Base-by-base conservation (phyloP, 2,113 vertebrate species). In the Hydrolagus affinis region DNA sequence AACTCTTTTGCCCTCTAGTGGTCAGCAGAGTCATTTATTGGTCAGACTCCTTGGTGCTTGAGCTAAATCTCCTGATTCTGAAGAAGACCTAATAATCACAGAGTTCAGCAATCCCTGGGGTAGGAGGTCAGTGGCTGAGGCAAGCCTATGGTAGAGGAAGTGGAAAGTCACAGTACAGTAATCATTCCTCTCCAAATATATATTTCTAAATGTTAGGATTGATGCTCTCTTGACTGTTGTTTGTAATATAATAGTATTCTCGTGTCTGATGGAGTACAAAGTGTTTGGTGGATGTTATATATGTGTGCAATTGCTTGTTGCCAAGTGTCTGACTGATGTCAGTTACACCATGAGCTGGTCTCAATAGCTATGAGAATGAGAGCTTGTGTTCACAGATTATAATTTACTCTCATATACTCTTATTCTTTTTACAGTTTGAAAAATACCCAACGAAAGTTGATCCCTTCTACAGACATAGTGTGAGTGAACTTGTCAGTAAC, bases 391-490 rank as follows among this genome's bases (percentile, higher is more conserved):
- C 19, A 66, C 62, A 66, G 78, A 83, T 62, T 62, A 66, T 94
- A 93, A 94, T 91, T 91, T 95, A 91, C 88, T 6, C 91, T 87
- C 90, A 17, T 85, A 89, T 94, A 91, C 92, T 96, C 93, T 96
- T 90, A 91, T 97, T 96, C 95, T 92, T 96, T n/a, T 95, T 95
- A 89, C 97, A 98, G 97, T 98, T 99, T 97, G 97, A 99, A 88
- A 99, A 99, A 96, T 99, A 95, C 91, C 97, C 97, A 91, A 96
- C 97, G 91, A 98, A 98, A 95, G 96, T 99, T 88, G 97, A 99
- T 92, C 97, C 97, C 89, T 99, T 99, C 96, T 99, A 98, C 96
- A 95, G 97, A 94, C 97, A 99, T 96, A 98, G 97, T 92, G 97
- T 99, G 94, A 99, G 97, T 99, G 92, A 70, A 73, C 72, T 76